phyloP scores from a whole-genome alignment of 2,797 vertebrate species.

The Lateolabrax maculatus region DNA sequence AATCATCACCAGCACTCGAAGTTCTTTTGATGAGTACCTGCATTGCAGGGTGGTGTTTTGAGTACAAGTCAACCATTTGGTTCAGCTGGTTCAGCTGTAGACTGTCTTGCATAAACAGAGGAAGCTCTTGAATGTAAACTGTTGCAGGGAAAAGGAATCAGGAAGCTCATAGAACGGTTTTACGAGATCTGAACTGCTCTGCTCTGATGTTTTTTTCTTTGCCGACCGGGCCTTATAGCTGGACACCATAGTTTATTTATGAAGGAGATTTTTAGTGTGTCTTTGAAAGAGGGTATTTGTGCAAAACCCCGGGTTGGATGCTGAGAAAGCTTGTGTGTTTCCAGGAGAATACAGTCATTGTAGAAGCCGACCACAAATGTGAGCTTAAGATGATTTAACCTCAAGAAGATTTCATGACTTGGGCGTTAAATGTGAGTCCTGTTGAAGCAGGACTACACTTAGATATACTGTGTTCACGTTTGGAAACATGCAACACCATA shows the following conservation, averaged over 20 bases:
- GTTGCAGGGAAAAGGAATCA: slow-evolving; percentile 21
- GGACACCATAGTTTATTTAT: slow-evolving; percentile 41
- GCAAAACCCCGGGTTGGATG: slow-evolving; percentile 10
- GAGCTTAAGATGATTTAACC: slow-evolving; percentile 23
- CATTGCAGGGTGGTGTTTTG: slow-evolving; percentile 46
- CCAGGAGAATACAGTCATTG: slow-evolving; percentile 32
- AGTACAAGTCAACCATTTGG: slow-evolving; percentile 34
- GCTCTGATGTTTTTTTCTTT: background rate
- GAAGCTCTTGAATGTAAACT: slow-evolving; percentile 70
- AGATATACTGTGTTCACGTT: slow-evolving; percentile 10
- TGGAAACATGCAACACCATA: slow-evolving; percentile 2
- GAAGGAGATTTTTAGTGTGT: slow-evolving; percentile 5
- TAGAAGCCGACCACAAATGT: slow-evolving; percentile 1
- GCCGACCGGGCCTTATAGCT: background rate
- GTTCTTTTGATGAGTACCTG: slow-evolving; percentile 30
- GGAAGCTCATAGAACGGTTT: slow-evolving; percentile 33
- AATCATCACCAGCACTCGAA: slow-evolving; percentile 50
- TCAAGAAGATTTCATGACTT: background rate
- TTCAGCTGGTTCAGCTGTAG: slow-evolving; percentile 42
- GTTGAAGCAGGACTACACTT: background rate
- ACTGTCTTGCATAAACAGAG: slow-evolving; percentile 69
- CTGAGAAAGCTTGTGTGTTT: slow-evolving; percentile 24
- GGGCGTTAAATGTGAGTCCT: background rate
- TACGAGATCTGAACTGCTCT: background rate
- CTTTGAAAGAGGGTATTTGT: slow-evolving; percentile 24